Evolutionary conservation across 1,140 invertebrate species (phyloP).

Genomic region (Triops longicaudatus): DNA sequence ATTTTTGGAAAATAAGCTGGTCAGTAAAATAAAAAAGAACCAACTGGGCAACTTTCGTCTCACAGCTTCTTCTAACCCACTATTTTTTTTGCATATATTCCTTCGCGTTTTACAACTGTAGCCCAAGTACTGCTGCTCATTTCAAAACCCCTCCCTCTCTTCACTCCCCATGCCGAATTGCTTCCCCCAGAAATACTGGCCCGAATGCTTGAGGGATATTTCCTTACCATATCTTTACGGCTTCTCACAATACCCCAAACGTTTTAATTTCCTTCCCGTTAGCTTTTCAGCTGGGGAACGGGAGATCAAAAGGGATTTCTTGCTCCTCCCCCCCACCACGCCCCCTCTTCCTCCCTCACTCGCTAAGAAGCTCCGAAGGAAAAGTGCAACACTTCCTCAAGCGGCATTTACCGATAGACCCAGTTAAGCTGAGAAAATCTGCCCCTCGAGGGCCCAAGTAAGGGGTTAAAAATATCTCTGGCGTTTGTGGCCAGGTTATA

Average conservation of each 20-base stretch:
- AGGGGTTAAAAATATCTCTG: neutral
- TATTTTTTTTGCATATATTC: neutral
- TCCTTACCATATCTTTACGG: neutral
- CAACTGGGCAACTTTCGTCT: neutral
- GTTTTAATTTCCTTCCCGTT: constrained; percentile 1
- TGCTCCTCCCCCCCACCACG: neutral
- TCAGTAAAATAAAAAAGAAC: neutral
- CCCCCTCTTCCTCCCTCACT: too few relatives aligned
- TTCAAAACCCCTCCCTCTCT: neutral
- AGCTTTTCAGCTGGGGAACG: neutral
- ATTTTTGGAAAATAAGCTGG: neutral
- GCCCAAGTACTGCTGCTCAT: neutral
- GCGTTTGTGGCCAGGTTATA: constrained; percentile 11
- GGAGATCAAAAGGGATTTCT: constrained; percentile 9
- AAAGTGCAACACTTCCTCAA: neutral
- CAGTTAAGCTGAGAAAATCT: constrained; percentile 15
- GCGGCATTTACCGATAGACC: constrained; percentile 10
- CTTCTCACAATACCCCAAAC: neutral
- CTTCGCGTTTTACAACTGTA: neutral
- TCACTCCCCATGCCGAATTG: neutral
- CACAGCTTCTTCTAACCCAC: neutral
- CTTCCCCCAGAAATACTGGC: neutral
- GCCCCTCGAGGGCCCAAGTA: neutral
- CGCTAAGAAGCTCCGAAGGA: neutral
- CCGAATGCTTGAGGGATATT: neutral